These are phyloP conservation scores for Andrena minutula DNA, from an alignment of 2,888 invertebrate species.

Conservation along the genomic window DNA sequence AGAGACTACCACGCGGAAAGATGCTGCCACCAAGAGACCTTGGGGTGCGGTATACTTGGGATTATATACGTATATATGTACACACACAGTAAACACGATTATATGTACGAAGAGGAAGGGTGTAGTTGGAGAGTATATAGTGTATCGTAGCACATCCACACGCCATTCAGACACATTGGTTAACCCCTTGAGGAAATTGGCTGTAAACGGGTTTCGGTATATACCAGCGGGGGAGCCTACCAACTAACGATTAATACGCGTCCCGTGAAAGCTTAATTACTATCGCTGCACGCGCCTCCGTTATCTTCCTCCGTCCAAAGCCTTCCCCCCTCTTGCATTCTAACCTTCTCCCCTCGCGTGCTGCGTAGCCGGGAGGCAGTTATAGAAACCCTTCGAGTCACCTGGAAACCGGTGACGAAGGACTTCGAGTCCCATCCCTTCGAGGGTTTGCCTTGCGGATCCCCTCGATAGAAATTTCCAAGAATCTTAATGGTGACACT, in stretches of 20 bases:
- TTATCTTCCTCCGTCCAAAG: conserved; percentile 30
- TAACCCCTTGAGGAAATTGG: conserved; percentile 65
- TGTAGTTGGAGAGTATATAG: conserved; percentile 32
- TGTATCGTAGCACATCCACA: conserved; percentile 72
- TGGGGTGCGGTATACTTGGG: conserved; percentile 17
- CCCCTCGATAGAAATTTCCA: too few relatives aligned
- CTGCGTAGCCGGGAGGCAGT: neutral
- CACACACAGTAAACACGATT: conserved; percentile 56
- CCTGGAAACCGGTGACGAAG: neutral
- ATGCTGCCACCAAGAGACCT: conserved; percentile 19
- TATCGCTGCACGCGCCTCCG: conserved; percentile 43
- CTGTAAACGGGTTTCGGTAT: conserved; percentile 61
- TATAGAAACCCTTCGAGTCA: neutral
- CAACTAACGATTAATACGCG: conserved; percentile 72
- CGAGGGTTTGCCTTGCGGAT: too few relatives aligned
- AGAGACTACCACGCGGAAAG: neutral
- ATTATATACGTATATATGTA: conserved; percentile 40
- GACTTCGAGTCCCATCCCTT: too few relatives aligned
- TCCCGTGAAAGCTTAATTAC: conserved; percentile 63
- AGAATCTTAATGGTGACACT: too few relatives aligned
- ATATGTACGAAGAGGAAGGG: conserved; percentile 66
- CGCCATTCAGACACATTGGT: conserved; percentile 77
- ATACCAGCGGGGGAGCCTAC: conserved; percentile 59
- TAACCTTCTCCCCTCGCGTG: neutral
- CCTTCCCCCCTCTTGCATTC: neutral